These are phyloP conservation scores for Pterois miles DNA, from an alignment of 2,797 vertebrate genomes.

Conservation along the genomic window DNA sequence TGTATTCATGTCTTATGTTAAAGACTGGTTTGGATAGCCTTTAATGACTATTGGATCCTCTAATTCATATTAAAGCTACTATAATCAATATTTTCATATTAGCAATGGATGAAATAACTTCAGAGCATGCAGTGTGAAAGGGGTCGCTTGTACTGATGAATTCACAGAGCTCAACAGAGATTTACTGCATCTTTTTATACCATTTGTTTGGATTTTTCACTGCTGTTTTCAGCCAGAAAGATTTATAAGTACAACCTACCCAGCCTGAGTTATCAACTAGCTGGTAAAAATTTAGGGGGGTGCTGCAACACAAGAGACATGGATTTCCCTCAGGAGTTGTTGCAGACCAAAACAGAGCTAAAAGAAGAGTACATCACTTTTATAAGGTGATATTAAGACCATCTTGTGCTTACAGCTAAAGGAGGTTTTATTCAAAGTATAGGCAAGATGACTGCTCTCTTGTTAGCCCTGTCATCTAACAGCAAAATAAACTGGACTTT, in stretches of 20 bases:
- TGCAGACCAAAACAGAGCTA: background rate
- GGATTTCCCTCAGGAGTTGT: background rate
- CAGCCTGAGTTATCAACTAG: background rate
- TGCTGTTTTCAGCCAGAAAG: background rate
- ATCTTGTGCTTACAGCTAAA: background rate
- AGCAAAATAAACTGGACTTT: background rate
- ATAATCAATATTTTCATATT: background rate
- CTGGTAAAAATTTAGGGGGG: background rate
- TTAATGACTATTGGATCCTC: background rate
- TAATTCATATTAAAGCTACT: background rate
- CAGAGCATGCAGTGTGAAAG: no score
- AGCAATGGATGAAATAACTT: background rate
- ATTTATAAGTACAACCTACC: background rate
- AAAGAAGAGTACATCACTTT: background rate
- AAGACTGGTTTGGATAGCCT: background rate
- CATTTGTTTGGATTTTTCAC: no score
- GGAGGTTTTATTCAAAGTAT: background rate
- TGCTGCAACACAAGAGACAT: background rate
- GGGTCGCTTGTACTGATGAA: background rate
- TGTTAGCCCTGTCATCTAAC: background rate
- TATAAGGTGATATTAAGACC: background rate
- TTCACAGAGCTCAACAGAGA: background rate
- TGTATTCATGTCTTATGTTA: no score
- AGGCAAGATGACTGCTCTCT: background rate
- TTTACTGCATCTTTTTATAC: no score